Base-by-base conservation (phyloP, 2,797 vertebrate genomes). In the Pogoniulus pusillus region DNA sequence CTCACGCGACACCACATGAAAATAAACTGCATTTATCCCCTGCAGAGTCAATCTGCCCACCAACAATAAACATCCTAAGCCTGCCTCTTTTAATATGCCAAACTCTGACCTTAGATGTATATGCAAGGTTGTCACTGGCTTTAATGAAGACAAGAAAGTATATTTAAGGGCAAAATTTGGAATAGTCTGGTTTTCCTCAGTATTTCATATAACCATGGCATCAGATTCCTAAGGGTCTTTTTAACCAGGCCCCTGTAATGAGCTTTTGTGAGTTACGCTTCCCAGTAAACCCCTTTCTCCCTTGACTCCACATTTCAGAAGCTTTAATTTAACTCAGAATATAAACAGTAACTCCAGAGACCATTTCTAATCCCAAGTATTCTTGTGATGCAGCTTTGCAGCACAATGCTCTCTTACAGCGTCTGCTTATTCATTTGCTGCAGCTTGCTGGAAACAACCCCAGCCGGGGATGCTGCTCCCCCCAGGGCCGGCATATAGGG, bases 11-110 rank as follows among this genome's bases (percentile, higher is more conserved):
- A 75, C 35, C 63, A 72, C 65, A 79, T 70, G 70, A 92, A 92
- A 92, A 91, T 90, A 95, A 93, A 94, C 89, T 82, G 78, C 87
- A 87, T 90, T 94, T 82, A 93, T 93, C 76, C 88, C 89, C 85
- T 32, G 84, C 84, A 73, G 75, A 94, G 86, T 51, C 93, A 96
- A 90, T 94, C 86, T 93, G 72, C 4, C 2, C 76, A 90, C 57
- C 79, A 89, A 85, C 82, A 95, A 87, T 78, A 93, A 94, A 90
- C 69, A 89, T 53, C 41, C 73, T 34, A 79, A 95, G 78, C n/a
- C 78, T 60, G 82, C 39, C 66, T 89, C 72, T 86, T 90, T 54
- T 85, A 66, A 59, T 76, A 82, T 55, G 63, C 9, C 4, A 83
- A 89, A 78, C 57, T 45, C 39, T 78, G 76, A 92, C 90, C 93